Evolutionary conservation across 2,113 vertebrate species (phyloP), one percentile per base, ranked within the genome.

Genomic region (Meles meles): DNA sequence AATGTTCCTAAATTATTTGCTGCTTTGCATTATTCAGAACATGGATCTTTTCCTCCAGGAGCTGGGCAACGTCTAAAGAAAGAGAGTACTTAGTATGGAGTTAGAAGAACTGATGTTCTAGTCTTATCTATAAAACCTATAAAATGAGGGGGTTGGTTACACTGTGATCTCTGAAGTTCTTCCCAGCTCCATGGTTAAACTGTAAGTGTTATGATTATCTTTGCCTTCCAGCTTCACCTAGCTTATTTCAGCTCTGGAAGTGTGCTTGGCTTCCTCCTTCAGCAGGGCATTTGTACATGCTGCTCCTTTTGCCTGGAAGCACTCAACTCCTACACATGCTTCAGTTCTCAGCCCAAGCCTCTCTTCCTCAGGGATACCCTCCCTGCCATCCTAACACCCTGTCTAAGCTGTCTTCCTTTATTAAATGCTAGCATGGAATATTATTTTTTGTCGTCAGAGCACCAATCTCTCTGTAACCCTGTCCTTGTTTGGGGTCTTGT

Each of bases 1-100:
- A 96, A 74, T 77, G 63, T 79, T 98, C 94, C 97, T 77, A 97
- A 95, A 96, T 98, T 96, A 97, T 97, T 95, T 97, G 94, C 92
- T 71, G 77, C 61, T 97, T 97, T 96, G 97, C 94, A 95, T 97
- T 96, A 95, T 97, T 94, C 93, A 98, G 94, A 95, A 95, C 88
- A 91, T 14, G 47, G 74, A 82, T 95, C 55, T 96, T 94, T 96
- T 92, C 88, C 87, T 96, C 92, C 77, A 96, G 94, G 93, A 96
- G 94, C 88, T 96, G 88, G 93, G 90, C 88, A 98, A 98, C 12
- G 88, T 96, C 94, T 96, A 94, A 76, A 93, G 95, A 87, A 93
- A 94, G 65, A 82, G 74, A 92, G 37, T 59, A 25, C 90, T 96
- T 72, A 82, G 88, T 67, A 63, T 3, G 29, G 39, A 96, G 76